Conservation (phyloP, 1,140 invertebrate species). For the Phymorhynchus buccinoides region DNA sequence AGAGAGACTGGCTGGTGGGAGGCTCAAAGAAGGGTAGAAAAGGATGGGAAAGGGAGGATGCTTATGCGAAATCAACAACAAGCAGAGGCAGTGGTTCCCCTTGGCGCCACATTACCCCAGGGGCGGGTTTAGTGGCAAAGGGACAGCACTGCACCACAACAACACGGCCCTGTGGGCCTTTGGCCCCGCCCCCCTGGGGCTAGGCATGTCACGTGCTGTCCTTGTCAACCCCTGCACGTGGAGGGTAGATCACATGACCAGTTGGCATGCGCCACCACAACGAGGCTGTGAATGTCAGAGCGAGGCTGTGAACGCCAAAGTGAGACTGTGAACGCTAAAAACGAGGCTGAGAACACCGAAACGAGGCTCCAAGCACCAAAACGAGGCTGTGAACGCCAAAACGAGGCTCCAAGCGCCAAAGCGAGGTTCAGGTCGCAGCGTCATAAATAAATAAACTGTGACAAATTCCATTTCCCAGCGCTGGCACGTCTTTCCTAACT, state of each 20-base stretch:
- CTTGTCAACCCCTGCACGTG: neutral
- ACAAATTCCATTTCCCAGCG: constrained; percentile 38
- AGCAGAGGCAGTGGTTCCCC: neutral
- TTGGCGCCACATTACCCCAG: neutral
- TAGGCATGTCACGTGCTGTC: constrained; percentile 23
- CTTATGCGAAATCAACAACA: neutral
- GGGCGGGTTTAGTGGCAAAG: neutral
- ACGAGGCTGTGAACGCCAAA: too few species aligned
- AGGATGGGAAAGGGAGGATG: too few species aligned
- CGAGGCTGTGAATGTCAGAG: too few species aligned
- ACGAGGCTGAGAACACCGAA: too few species aligned
- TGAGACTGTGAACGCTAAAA: too few species aligned
- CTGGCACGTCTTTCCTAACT: constrained; percentile 23
- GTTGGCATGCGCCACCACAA: constrained; percentile 12
- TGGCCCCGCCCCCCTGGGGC: constrained; percentile 1
- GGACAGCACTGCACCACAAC: neutral
- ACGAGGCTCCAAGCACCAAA: too few species aligned
- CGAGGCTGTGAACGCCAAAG: too few species aligned
- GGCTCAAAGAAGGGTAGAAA: neutral
- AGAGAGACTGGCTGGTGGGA: too few species aligned
- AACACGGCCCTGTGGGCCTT: constrained; percentile 3
- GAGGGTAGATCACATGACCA: constrained; percentile 5
- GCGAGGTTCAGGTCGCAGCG: constrained; percentile 30
- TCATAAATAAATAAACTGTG: constrained; percentile 42
- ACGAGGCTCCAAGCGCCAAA: too few species aligned